A percentile compares a stretch with the other conserved stretches of the same genome.
These are phyloP conservation scores for Ophthalmolycus amberensis DNA, from an alignment of 2,113 vertebrate species.

Conservation along the genomic window DNA sequence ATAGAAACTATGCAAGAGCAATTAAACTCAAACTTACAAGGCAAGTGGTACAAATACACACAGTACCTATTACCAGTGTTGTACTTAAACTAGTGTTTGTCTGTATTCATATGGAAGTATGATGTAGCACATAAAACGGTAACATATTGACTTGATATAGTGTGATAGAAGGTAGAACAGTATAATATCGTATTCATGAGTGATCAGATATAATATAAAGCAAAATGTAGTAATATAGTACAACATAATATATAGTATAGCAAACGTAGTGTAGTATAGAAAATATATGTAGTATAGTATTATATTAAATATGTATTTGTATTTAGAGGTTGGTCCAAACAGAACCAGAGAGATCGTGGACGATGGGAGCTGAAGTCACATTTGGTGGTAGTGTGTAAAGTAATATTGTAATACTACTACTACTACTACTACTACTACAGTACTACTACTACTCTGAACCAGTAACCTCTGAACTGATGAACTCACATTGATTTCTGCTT, in stretches of 20 bases:
- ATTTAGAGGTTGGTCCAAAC: background rate
- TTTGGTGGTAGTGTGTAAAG: background rate
- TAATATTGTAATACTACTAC: background rate
- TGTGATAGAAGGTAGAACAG: too few species aligned
- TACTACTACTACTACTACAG: background rate
- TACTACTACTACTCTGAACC: background rate
- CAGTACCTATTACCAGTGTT: background rate
- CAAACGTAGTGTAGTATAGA: too few species aligned
- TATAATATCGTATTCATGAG: too few species aligned
- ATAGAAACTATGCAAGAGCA: background rate
- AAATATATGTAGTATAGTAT: too few species aligned
- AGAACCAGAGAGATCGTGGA: background rate
- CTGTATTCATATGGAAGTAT: background rate
- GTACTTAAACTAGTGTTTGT: background rate
- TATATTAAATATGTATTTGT: background rate
- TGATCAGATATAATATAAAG: too few species aligned
- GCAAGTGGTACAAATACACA: too few species aligned
- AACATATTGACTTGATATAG: too few species aligned
- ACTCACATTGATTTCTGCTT: background rate
- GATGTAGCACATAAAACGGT: background rate
- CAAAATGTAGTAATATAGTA: too few species aligned
- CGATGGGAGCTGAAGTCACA: background rate
- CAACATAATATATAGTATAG: too few species aligned
- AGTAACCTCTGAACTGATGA: background rate
- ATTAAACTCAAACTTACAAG: too few species aligned